Evolutionary conservation across 2,113 vertebrate genomes (phyloP).

Genomic region (Cheilinus undulatus): DNA sequence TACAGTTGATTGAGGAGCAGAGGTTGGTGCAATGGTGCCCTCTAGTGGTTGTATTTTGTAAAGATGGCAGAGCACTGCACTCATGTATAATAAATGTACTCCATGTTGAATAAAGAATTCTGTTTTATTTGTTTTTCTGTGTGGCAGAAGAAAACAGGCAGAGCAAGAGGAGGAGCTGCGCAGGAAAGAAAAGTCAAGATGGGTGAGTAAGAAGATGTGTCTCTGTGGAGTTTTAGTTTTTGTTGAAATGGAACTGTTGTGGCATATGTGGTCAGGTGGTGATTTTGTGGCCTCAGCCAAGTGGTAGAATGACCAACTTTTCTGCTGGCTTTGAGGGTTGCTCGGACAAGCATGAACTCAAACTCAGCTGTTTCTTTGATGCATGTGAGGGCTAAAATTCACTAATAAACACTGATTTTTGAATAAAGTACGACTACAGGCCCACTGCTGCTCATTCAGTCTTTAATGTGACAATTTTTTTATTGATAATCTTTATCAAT

Average conservation of each 20-base stretch:
- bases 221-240: background rate
- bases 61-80: too few species aligned
- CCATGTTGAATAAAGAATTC: background rate
- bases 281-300: background rate
- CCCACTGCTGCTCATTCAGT: background rate
- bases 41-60: constrained; percentile 17
- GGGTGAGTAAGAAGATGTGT: constrained; percentile 73
- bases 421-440: background rate
- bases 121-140: constrained; percentile 10
- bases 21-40: constrained; percentile 70
- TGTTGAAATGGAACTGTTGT: background rate
- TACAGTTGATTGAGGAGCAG: constrained; percentile 85
- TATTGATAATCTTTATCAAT: too few species aligned
- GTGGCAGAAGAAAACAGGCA: constrained; percentile 78
- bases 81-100: background rate
- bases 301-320: background rate
- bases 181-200: constrained; percentile 78
- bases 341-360: background rate
- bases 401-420: too few species aligned
- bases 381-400: too few species aligned
- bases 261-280: background rate
- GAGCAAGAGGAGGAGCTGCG: constrained; percentile 77
- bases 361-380: too few species aligned
- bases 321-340: background rate
- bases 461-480: background rate